Conservation (phyloP, 2,888 invertebrate genomes). For the Machimus atricapillus region DNA sequence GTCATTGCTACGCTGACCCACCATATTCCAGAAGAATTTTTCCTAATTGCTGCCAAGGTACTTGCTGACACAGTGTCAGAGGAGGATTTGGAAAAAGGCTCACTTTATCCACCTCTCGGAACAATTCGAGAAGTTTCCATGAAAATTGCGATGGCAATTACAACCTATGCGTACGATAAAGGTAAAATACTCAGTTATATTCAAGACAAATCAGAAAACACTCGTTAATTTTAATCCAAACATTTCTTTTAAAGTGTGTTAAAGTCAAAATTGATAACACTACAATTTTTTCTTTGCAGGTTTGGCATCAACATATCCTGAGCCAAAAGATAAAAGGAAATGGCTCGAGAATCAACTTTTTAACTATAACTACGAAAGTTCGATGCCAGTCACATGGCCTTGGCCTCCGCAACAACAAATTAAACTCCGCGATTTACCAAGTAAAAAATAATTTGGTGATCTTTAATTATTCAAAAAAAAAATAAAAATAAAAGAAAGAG, state of each 20-base stretch:
- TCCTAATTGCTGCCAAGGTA: conserved; percentile 93
- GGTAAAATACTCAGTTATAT: conserved; percentile 65
- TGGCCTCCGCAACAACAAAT: conserved; percentile 65
- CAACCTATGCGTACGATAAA: conserved; percentile 87
- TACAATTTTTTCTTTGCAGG: conserved; percentile 62
- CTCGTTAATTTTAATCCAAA: too few relatives aligned
- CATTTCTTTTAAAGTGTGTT: neutral
- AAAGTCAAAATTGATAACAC: neutral
- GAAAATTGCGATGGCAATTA: conserved; percentile 85
- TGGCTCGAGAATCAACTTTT: conserved; percentile 80
- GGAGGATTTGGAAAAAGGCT: conserved; percentile 81
- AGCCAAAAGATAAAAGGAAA: conserved; percentile 77
- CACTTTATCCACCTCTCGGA: conserved; percentile 89
- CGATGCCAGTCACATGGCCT: conserved; percentile 75
- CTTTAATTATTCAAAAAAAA: neutral
- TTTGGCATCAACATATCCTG: conserved; percentile 84
- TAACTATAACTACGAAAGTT: conserved; percentile 78
- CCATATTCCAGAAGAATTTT: conserved; percentile 92
- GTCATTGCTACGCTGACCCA: conserved; percentile 90
- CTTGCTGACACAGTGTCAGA: conserved; percentile 82
- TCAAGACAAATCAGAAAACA: too few relatives aligned
- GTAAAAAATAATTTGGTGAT: conserved; percentile 55
- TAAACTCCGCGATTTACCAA: conserved; percentile 59
- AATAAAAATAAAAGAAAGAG: neutral
- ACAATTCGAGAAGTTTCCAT: conserved; percentile 88